Conservation (phyloP, 2,888 invertebrate species). For the Onchidella celtica region DNA sequence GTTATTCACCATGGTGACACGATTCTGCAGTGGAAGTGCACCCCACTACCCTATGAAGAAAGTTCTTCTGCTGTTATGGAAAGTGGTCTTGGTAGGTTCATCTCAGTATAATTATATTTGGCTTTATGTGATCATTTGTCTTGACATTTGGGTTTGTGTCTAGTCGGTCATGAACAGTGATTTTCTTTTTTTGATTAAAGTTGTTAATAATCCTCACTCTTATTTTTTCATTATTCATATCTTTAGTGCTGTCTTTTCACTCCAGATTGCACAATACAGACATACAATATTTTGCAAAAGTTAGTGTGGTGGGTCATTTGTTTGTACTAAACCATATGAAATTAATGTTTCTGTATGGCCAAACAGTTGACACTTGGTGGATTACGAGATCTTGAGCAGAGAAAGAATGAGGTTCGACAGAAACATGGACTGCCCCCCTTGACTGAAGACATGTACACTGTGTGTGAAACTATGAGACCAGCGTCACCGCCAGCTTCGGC, state of each 20-base stretch:
- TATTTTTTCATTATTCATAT: neutral
- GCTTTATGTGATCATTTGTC: too few species aligned
- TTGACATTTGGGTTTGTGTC: too few species aligned
- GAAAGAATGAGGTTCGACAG: conserved; percentile 84
- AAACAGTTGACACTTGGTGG: conserved; percentile 91
- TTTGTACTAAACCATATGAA: too few species aligned
- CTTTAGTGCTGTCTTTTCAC: too few species aligned
- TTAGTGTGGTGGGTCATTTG: too few species aligned
- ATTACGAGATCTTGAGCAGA: conserved; percentile 88
- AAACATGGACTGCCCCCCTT: conserved; percentile 87
- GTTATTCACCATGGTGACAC: conserved; percentile 96
- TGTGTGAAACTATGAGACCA: conserved; percentile 95
- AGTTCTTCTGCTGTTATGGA: conserved; percentile 96
- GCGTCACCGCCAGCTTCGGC: conserved; percentile 97
- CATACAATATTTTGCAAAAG: too few species aligned
- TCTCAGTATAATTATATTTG: too few species aligned
- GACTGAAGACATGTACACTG: conserved; percentile 95
- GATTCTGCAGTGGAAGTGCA: conserved; percentile 96
- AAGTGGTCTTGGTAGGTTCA: conserved; percentile 88
- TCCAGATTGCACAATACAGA: too few species aligned
- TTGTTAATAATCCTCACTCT: neutral
- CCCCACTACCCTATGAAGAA: conserved; percentile 99
- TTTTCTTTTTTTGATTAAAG: neutral
- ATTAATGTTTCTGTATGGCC: too few species aligned
- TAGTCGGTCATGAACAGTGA: neutral